Percentiles rank a stretch among this genome's conserved stretches.
These are phyloP conservation scores for Pterostichus madidus DNA, from an alignment of 2,888 invertebrate species.

Conservation along the genomic window DNA sequence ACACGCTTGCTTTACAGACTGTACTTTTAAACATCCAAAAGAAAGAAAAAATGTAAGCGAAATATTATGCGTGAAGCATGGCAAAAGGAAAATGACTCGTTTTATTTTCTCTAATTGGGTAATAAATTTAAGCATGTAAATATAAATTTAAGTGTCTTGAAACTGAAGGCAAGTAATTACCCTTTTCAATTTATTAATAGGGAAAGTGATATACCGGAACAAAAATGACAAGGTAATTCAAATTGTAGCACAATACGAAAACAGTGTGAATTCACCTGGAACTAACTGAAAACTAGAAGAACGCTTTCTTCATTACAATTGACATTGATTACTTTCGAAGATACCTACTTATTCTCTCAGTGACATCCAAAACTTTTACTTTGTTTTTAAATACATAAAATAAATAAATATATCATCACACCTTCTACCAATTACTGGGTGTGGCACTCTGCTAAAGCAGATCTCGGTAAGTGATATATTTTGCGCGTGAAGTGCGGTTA, in stretches of 20 bases:
- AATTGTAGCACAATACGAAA: conserved; percentile 18
- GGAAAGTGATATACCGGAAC: conserved; percentile 44
- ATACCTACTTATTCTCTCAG: conserved; percentile 3
- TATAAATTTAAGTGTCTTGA: conserved; percentile 20
- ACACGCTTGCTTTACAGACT: not conserved
- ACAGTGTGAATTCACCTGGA: conserved; percentile 31
- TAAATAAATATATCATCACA: too few relatives aligned
- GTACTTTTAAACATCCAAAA: not conserved
- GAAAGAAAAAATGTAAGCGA: not conserved
- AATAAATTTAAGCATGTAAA: conserved; percentile 37
- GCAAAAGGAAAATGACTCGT: not conserved
- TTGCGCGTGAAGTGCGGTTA: too few relatives aligned
- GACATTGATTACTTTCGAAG: not conserved
- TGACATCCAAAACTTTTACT: not conserved
- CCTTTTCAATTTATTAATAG: conserved; percentile 14
- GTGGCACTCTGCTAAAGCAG: too few relatives aligned
- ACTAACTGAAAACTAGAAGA: not conserved
- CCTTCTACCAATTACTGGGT: too few relatives aligned
- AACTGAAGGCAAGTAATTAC: conserved; percentile 13
- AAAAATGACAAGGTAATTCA: conserved; percentile 26
- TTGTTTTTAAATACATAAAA: not conserved
- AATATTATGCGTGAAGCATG: not conserved
- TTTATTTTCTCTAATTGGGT: conserved; percentile 30
- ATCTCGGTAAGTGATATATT: too few relatives aligned
- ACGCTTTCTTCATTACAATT: conserved; percentile 23